Base-by-base conservation (phyloP, 2,888 invertebrate genomes). In the Drosophila sordidapex region DNA sequence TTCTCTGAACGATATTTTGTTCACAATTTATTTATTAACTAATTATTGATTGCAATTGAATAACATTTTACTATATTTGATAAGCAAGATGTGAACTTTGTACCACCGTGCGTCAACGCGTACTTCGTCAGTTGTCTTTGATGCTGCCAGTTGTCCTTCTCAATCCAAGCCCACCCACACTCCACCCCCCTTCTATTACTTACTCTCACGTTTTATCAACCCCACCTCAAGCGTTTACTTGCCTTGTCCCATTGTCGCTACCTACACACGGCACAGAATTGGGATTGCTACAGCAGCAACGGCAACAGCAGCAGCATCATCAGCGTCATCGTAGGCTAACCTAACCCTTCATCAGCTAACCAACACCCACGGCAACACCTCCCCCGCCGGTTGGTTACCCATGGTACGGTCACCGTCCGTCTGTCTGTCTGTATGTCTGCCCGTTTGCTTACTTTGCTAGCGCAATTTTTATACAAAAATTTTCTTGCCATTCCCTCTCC, bases 381-480 rank as follows among this genome's bases (percentile, higher is more conserved):
- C 18, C 15, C 54, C 38, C 58, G 62, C 60, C 49, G 48, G 48
- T 40, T 77, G 73, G 74, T 75, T 78, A 88, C 86, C 88, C 83
- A 79, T 70, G 71, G 76, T 66, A 68, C 62, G 62, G 63, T 68
- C 68, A 68, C 61, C 65, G 76, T 84, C 75, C 1, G 21, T 25
- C 46, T 21, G 7, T 43, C 46, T 21, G 46, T 7, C 36, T 15
- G 36, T 36, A 6, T 36, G 36, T 36, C 18, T 27, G 48, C n/a
- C 43, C 74, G 66, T 76, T 87, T 87, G 81, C 80, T 86, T 76
- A 60, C 83, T 88, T 83, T 89, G 75, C 83, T 88, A 85, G 86
- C 78, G 87, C 88, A 90, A 88, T 90, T 87, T 87, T 87, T 87
- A 90, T 90, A 87, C 88, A 87, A 90, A 90, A 87, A 84, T 88